Evolutionary conservation across 53 echinoderm and acorn worm species (phyloP).

Genomic region (Stichopus horrens): DNA sequence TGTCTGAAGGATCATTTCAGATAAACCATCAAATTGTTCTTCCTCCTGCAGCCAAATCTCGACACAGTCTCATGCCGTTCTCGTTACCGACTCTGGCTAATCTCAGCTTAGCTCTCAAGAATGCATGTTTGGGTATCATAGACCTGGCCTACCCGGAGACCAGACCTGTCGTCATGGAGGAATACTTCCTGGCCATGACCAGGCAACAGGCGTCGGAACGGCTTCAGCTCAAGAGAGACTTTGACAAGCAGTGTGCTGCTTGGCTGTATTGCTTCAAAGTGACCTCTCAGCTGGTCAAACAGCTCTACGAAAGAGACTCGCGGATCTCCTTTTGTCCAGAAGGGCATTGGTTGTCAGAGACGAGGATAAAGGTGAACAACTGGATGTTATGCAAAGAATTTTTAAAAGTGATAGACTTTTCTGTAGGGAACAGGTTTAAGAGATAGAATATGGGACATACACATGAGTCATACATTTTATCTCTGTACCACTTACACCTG

Average conservation of each 20-base stretch:
- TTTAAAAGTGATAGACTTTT: not conserved
- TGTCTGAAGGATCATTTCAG: no score
- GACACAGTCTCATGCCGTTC: slow-evolving; percentile 91
- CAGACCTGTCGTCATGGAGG: slow-evolving; percentile 65
- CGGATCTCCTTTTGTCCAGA: slow-evolving; percentile 76
- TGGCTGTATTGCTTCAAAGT: slow-evolving; percentile 98
- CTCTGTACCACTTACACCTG: not conserved
- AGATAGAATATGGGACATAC: not conserved
- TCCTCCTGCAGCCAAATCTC: slow-evolving; percentile 41
- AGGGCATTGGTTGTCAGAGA: slow-evolving; percentile 77
- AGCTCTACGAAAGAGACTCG: slow-evolving; percentile 81
- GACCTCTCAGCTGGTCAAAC: slow-evolving; percentile 85
- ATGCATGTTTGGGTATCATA: slow-evolving; percentile 94
- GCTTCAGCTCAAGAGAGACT: slow-evolving; percentile 50
- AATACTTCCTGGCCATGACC: slow-evolving; percentile 79
- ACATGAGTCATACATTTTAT: not conserved
- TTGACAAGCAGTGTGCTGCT: slow-evolving; percentile 61
- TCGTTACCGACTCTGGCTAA: slow-evolving; percentile 69
- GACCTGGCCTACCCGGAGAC: slow-evolving; percentile 90
- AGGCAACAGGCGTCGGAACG: slow-evolving; percentile 60
- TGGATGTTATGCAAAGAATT: not conserved
- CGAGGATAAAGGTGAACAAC: slow-evolving; percentile 15
- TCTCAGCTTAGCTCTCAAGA: slow-evolving; percentile 76
- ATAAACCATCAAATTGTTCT: no score
- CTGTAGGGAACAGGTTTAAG: not conserved